These are phyloP conservation scores for Gasterosteus nipponicus DNA, from an alignment of 2,113 vertebrate genomes.

Conservation along the genomic window DNA sequence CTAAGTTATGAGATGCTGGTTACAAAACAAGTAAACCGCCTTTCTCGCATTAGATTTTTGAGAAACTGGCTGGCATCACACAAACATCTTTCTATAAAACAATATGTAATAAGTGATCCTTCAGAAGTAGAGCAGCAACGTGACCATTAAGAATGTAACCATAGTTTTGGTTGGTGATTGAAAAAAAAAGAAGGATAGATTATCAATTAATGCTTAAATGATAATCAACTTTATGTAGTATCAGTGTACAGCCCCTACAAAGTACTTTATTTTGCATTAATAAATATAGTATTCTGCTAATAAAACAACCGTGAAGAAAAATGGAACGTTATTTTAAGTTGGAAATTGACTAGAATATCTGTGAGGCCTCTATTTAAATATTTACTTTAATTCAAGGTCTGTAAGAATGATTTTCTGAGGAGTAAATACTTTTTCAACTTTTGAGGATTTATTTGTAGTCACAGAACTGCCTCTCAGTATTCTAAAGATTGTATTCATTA, in stretches of 20 bases:
- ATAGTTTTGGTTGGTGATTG: no score
- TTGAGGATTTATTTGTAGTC: neutral
- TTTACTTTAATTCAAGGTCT: neutral
- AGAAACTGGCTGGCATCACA: neutral
- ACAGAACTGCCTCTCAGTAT: no score
- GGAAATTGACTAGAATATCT: neutral
- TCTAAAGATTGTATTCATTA: neutral
- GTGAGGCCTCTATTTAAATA: neutral
- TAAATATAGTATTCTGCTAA: neutral
- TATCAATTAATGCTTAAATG: neutral
- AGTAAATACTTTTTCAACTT: neutral
- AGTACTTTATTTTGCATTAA: neutral
- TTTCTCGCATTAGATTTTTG: neutral
- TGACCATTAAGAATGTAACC: neutral
- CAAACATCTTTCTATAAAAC: neutral
- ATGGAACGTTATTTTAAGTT: neutral
- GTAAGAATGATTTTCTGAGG: neutral
- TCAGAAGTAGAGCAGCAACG: neutral
- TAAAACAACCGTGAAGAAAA: neutral
- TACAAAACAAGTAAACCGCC: conserved; percentile 6
- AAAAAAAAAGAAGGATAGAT: no score
- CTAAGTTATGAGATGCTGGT: neutral
- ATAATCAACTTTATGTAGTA: neutral
- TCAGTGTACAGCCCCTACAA: neutral
- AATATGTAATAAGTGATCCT: neutral